phyloP scores from a whole-genome alignment of 2,888 invertebrate species.

The Thymelicus acteon region DNA sequence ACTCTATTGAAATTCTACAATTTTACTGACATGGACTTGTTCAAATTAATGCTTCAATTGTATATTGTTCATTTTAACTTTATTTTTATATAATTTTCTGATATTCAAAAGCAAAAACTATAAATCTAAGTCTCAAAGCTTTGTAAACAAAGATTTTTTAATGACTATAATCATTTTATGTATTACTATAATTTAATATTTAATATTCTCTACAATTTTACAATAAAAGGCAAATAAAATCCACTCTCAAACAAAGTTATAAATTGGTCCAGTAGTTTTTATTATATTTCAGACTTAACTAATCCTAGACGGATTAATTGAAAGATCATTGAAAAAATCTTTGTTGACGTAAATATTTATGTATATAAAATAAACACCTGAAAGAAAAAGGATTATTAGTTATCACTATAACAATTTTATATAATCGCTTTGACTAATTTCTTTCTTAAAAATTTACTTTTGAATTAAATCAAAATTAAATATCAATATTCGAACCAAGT shows the following conservation, averaged over 20 bases:
- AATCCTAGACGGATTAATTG: no score
- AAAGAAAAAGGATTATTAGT: constrained; percentile 20
- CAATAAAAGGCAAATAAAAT: no score
- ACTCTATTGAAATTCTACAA: not conserved
- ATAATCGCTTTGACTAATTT: constrained; percentile 9
- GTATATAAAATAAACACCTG: constrained; percentile 13
- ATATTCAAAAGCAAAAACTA: not conserved
- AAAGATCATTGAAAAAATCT: constrained; percentile 17
- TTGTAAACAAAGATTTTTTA: constrained; percentile 3
- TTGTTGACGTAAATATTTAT: constrained; percentile 7
- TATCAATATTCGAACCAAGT: not conserved
- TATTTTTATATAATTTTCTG: not conserved
- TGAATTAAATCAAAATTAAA: not conserved
- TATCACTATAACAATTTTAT: constrained; percentile 4
- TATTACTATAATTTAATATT: no score
- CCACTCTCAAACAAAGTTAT: not conserved
- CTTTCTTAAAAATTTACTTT: constrained; percentile 5
- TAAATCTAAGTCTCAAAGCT: not conserved
- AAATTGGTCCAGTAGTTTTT: not conserved
- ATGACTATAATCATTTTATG: no score
- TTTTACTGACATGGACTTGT: not conserved
- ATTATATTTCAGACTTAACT: not conserved
- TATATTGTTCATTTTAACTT: not conserved
- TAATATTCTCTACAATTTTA: no score
- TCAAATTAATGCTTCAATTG: not conserved